phyloP scores from a whole-genome alignment of 2,888 invertebrate species.

The Hymenopus coronatus region DNA sequence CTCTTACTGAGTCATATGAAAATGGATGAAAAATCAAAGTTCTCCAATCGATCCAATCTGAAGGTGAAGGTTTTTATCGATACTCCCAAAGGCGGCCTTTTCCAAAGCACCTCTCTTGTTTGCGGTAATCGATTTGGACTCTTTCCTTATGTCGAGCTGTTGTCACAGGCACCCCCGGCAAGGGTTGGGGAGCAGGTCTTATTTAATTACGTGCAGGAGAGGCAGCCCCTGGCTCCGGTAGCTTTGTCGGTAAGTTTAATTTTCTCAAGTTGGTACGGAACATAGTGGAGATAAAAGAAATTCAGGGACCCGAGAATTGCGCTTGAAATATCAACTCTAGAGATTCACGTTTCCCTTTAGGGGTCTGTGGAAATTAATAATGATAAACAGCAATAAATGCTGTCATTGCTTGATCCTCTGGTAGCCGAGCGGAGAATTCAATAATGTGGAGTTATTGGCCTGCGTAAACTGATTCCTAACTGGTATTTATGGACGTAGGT shows the following conservation, averaged over 20 bases:
- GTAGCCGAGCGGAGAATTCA: background rate
- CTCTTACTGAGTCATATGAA: too few species aligned
- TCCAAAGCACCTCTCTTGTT: background rate
- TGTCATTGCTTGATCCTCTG: background rate
- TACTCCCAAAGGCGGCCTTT: background rate
- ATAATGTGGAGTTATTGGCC: background rate
- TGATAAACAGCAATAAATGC: background rate
- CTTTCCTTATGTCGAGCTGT: background rate
- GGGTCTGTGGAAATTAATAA: background rate
- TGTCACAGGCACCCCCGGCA: background rate
- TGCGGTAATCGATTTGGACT: background rate
- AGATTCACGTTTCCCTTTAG: background rate
- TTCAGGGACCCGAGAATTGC: background rate
- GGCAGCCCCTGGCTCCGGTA: background rate
- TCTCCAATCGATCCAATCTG: background rate
- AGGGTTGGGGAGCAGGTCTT: background rate
- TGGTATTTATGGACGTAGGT: background rate
- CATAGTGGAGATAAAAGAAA: background rate
- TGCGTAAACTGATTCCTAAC: background rate
- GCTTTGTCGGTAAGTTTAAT: background rate
- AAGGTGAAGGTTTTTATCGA: background rate
- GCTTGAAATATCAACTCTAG: background rate
- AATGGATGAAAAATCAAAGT: background rate
- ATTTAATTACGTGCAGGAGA: background rate
- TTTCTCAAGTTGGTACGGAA: background rate